Conservation (phyloP, 92 coral and sea anemone species). For the Umimayanthus chanpuru region DNA sequence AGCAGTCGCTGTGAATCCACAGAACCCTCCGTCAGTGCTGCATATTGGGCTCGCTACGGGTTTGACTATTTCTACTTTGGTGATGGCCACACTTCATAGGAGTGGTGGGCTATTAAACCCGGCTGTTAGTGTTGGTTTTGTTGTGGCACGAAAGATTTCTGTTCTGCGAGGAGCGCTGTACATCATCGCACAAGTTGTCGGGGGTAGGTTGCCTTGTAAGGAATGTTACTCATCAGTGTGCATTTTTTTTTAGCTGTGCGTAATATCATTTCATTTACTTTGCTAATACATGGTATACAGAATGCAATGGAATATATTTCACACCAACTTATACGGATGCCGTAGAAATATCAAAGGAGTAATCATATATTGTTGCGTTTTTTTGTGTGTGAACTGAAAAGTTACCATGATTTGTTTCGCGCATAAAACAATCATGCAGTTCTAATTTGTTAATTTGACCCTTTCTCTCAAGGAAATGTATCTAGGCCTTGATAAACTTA, state of each 20-base stretch:
- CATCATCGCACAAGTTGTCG: conserved; percentile 71
- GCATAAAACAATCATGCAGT: not conserved
- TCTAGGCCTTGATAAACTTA: not conserved
- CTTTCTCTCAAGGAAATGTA: not conserved
- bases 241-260: too few species aligned
- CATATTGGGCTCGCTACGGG: conserved; percentile 76
- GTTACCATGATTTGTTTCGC: too few species aligned
- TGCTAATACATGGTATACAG: too few species aligned
- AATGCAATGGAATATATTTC: too few species aligned
- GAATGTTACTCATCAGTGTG: too few species aligned
- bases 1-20: conserved; percentile 69
- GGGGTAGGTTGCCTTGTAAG: conserved; percentile 65
- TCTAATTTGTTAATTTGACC: not conserved
- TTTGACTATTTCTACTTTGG: conserved; percentile 49
- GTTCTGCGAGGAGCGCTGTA: conserved; percentile 61
- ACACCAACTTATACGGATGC: too few species aligned
- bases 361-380: too few species aligned
- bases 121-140: conserved; percentile 66
- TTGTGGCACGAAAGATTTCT: conserved; percentile 56
- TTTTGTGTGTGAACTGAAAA: too few species aligned
- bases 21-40: conserved; percentile 78
- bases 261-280: too few species aligned
- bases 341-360: too few species aligned
- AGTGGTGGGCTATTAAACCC: conserved; percentile 67
- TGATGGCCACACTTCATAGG: conserved; percentile 54